Evolutionary conservation across 2,888 invertebrate species (phyloP), one percentile per base, ranked within the genome.

Genomic region (Pristionchus arcanus): DNA sequence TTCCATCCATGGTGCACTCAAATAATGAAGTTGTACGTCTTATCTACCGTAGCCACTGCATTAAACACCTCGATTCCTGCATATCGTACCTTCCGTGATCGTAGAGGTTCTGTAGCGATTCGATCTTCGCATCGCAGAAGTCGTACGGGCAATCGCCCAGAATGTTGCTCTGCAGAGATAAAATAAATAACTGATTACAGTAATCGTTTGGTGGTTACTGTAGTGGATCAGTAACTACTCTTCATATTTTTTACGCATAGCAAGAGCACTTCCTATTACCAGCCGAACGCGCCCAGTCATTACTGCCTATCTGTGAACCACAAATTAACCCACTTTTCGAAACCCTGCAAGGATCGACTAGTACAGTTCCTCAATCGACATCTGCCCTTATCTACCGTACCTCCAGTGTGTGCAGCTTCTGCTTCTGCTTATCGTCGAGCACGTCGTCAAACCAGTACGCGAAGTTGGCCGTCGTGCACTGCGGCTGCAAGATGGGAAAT

Each of bases 401-500:
- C 84, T 85, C 84, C 31, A 85, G 55, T 0, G 16, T 21, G 34
- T 34, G 59, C 9, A 85, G 31, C 9, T 28, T n/a, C 84, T 34
- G n/a, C 59, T 85, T 85, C 84, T 85, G 84, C 37, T 85, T 59
- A 4, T 85, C 84, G 37, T 55, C 63, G 28, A 85, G 55, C 15
- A 63, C 28, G 34, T 85, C 84, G 34, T 85, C 84, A 37, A 85
- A 85, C 84, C 84, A 85, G 84, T 85, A 85, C 49, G 84, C 84
- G 84, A 85, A 85, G 59, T 85, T 85, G 84, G 84, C 84, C 21
- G 84, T 85, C 59, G 31, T 37, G 37, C 84, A 85, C 31, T n/a
- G 28, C 37, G 84, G 84, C 84, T 85, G 84, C 28, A 85, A 85
- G 21, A 42, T 81, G 49, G 19, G 28, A 81, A 19, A 25, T 74